Conservation (phyloP, 2,888 invertebrate species). For the Prenolepis imparis region DNA sequence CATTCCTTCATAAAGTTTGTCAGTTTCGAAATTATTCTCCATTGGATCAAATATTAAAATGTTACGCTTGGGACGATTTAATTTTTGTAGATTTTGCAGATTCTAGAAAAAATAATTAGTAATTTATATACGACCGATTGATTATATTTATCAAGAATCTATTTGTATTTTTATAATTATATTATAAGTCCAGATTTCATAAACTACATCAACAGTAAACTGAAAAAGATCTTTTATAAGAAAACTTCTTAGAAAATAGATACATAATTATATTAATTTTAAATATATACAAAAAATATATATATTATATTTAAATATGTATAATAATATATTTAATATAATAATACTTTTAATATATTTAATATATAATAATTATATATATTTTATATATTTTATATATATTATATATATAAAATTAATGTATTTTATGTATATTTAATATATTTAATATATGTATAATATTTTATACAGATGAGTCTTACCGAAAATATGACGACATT, state of each 20-base stretch:
- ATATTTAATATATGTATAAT: too few relatives aligned
- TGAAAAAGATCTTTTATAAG: background rate
- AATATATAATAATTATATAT: background rate
- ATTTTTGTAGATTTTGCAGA: slow-evolving; percentile 76
- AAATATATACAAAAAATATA: too few relatives aligned
- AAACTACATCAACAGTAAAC: background rate
- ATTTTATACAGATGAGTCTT: slow-evolving; percentile 38
- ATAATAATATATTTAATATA: background rate
- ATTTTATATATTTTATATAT: too few relatives aligned
- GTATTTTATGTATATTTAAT: too few relatives aligned
- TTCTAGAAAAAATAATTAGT: slow-evolving; percentile 61
- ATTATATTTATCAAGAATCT: background rate
- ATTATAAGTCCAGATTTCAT: background rate
- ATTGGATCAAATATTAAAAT: slow-evolving; percentile 72
- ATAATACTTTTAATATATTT: background rate
- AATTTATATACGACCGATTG: background rate
- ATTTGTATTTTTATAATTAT: background rate
- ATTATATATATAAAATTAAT: too few relatives aligned
- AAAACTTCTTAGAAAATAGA: background rate
- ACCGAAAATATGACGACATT: slow-evolving; percentile 84
- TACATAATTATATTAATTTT: background rate
- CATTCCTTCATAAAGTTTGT: slow-evolving; percentile 83
- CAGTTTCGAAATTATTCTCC: slow-evolving; percentile 80
- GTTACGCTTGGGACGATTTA: slow-evolving; percentile 80
- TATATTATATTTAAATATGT: background rate